These are phyloP conservation scores for Sebastes ruberrimus DNA, from an alignment of 2,797 vertebrate species.

Conservation along the genomic window DNA sequence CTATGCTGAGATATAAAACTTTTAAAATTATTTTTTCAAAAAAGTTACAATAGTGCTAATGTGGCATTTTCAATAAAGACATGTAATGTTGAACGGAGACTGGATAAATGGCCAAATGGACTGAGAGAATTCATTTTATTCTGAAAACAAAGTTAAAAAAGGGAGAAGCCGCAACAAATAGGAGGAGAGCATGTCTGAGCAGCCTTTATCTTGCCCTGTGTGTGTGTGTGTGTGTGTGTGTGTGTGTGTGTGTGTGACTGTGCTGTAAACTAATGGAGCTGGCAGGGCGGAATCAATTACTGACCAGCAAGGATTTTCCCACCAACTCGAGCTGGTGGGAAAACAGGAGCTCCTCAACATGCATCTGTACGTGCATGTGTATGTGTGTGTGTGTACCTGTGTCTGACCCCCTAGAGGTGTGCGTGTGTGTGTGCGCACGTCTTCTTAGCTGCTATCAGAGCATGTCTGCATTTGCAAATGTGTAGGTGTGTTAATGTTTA, in stretches of 20 bases:
- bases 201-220: slow-evolving; percentile 81
- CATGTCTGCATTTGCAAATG: slow-evolving; percentile 14
- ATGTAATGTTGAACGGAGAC: neutral
- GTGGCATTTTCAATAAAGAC: too few species aligned
- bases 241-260: slow-evolving; percentile 67
- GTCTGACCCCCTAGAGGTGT: too few species aligned
- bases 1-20: neutral
- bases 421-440: neutral
- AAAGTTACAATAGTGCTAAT: too few species aligned
- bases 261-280: slow-evolving; percentile 91
- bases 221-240: neutral
- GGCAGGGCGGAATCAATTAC: slow-evolving; percentile 99
- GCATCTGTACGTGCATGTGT: slow-evolving; percentile 10
- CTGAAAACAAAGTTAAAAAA: neutral
- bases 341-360: slow-evolving; percentile 81
- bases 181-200: slow-evolving; percentile 73
- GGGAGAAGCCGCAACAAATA: slow-evolving; percentile 13
- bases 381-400: neutral
- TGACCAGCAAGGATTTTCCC: slow-evolving; percentile 96
- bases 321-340: slow-evolving; percentile 91
- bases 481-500: slow-evolving; percentile 22
- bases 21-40: neutral
- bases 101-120: neutral
- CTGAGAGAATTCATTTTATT: too few species aligned
- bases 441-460: neutral